phyloP scores from a whole-genome alignment of 2,113 vertebrate species.

The Cepphus grylle region DNA sequence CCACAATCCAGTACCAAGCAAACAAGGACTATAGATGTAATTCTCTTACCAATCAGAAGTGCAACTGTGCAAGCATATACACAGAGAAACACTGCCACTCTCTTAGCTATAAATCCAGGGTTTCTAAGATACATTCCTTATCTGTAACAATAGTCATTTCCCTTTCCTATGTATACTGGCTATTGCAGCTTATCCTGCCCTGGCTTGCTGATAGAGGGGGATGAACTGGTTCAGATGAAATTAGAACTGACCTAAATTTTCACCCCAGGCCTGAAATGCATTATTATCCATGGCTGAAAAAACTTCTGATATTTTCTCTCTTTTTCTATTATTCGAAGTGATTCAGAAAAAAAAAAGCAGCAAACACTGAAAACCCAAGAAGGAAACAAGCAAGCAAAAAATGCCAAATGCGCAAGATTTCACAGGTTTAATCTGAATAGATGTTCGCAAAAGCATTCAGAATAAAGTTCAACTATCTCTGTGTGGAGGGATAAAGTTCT shows the following conservation, averaged over 20 bases:
- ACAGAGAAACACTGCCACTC: neutral
- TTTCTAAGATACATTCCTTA: neutral
- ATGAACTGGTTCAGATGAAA: neutral
- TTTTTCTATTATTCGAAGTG: neutral
- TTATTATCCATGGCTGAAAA: neutral
- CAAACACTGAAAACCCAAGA: neutral
- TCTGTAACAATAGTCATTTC: neutral
- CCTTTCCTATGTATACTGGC: neutral
- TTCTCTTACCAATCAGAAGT: conserved; percentile 2
- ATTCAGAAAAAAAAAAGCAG: neutral
- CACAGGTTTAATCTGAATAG: neutral
- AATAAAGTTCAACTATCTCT: neutral
- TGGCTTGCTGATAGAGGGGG: neutral
- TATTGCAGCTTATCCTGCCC: neutral
- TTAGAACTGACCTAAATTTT: conserved; percentile 18
- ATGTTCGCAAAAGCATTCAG: neutral
- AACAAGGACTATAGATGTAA: neutral
- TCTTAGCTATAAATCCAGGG: conserved; percentile 10
- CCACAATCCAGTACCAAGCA: neutral
- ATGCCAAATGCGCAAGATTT: neutral
- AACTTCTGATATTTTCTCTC: neutral
- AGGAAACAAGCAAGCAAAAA: neutral
- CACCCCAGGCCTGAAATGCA: neutral
- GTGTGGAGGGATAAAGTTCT: neutral
- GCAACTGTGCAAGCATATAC: neutral